Base-by-base conservation (phyloP, 2,113 vertebrate species). In the Manacus vitellinus region DNA sequence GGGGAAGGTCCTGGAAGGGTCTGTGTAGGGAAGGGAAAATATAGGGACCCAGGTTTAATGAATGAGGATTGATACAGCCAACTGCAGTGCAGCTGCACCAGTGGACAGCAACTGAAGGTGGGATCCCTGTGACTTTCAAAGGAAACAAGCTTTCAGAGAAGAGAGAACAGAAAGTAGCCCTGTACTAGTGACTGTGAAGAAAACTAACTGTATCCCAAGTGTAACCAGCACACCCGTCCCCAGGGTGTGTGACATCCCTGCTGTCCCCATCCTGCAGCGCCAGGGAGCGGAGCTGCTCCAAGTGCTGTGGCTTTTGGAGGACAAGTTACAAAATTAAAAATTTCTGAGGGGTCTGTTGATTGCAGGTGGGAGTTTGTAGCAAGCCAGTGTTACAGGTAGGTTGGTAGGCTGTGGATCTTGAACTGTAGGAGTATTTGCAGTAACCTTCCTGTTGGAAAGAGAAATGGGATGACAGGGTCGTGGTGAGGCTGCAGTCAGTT, bases 31-130 rank as follows among this genome's bases (percentile, higher is more conserved):
- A 46, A 51, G 55, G 67, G 72, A 25, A 19, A 68, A 61, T 31
- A 4, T 13, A 13, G 0, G 4, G 27, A 28, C 9, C 3, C 1
- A 9, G 2, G 25, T 54, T 37, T n/a, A 25, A 11, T 16, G 27
- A 27, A 2, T 24, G 24, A 31, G 28, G 35, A 9, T 43, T 10
- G 15, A 31, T 63, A 12, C 56, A 54, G 61, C 49, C 73, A 66
- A 9, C 35, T 87, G 51, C 7, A 22, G 49, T 8, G 30, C 33
- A 25, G 75, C 35, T 2, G 3, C 17, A 30, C 46, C 52, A 7
- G 0, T n/a, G 41, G 28, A 7, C 17, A 1, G 22, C 6, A 66
- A 73, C 41, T 52, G 63, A 51, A 44, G 43, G 39, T 67, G 47
- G 22, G 46, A 71, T 49, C 41, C 6, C 0, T 2, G 10, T 55